Conservation (phyloP, 2,797 vertebrate species). For the Platyrinchus mystaceus region DNA sequence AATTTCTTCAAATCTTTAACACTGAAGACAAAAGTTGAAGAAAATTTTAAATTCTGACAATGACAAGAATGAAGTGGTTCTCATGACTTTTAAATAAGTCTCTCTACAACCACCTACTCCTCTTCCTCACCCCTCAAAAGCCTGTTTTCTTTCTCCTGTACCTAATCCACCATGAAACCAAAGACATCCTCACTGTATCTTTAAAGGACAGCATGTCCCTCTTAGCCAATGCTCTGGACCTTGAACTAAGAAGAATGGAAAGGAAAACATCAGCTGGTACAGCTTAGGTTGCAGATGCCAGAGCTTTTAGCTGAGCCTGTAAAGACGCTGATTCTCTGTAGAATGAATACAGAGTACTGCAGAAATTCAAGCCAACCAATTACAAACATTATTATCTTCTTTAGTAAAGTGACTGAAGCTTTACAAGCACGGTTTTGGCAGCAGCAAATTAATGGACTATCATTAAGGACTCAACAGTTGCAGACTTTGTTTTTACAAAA, state of each 20-base stretch:
- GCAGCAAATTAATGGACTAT: conserved; percentile 3
- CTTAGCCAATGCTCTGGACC: background rate
- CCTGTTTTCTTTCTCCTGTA: background rate
- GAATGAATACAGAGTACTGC: background rate
- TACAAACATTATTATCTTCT: background rate
- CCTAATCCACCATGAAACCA: background rate
- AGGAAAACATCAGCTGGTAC: background rate
- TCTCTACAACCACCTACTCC: background rate
- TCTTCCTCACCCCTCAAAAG: background rate
- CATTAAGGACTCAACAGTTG: conserved; percentile 1
- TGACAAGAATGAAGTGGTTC: background rate
- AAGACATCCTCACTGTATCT: background rate
- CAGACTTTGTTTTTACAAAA: conserved; percentile 19
- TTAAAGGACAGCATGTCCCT: background rate
- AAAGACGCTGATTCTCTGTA: background rate
- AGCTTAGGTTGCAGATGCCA: background rate
- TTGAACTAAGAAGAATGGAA: background rate
- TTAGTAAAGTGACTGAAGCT: conserved; percentile 1
- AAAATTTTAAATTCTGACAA: background rate
- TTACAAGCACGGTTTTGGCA: conserved; percentile 16
- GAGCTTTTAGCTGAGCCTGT: background rate
- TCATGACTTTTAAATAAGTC: background rate
- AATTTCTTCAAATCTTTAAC: background rate
- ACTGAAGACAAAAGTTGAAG: background rate
- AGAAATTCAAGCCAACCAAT: conserved; percentile 20